Evolutionary conservation across 2,888 invertebrate genomes (phyloP).

Genomic region (Shargacucullia verbasci): DNA sequence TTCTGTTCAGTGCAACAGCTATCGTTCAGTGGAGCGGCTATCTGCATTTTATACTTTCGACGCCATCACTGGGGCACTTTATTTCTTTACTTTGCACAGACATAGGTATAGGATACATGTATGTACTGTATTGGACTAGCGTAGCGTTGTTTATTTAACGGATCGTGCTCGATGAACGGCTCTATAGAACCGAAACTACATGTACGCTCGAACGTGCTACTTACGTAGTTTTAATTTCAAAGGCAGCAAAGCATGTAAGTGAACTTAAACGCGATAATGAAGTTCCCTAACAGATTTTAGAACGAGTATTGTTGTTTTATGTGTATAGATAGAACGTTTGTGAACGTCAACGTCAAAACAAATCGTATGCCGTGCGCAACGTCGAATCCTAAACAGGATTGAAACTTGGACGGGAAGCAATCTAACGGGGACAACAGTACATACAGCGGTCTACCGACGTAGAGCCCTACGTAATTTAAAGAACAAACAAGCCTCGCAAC

Average conservation of each 20-base stretch:
- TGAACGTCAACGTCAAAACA: slow-evolving; percentile 45
- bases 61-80: slow-evolving; percentile 70
- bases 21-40: slow-evolving; percentile 78
- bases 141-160: slow-evolving; percentile 76
- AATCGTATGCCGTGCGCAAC: slow-evolving; percentile 68
- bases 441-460: slow-evolving; percentile 66
- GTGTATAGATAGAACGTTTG: slow-evolving; percentile 17
- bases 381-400: slow-evolving; percentile 72
- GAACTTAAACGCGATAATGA: slow-evolving; percentile 21
- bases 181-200: slow-evolving; percentile 69
- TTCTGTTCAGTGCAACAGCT: slow-evolving; percentile 74
- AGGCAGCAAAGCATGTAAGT: slow-evolving; percentile 43
- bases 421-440: slow-evolving; percentile 72
- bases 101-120: slow-evolving; percentile 52
- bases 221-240: slow-evolving; percentile 42
- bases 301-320: slow-evolving; percentile 5
- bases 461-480: slow-evolving; percentile 78
- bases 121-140: slow-evolving; percentile 57
- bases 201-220: slow-evolving; percentile 50
- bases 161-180: slow-evolving; percentile 66
- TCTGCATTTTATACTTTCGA: slow-evolving; percentile 83
- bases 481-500: slow-evolving; percentile 76
- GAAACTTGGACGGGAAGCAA: slow-evolving; percentile 76
- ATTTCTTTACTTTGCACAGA: slow-evolving; percentile 77
- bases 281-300: slow-evolving; percentile 14